Conservation (phyloP, 2,888 invertebrate genomes). For the Tetramorium bicarinatum region DNA sequence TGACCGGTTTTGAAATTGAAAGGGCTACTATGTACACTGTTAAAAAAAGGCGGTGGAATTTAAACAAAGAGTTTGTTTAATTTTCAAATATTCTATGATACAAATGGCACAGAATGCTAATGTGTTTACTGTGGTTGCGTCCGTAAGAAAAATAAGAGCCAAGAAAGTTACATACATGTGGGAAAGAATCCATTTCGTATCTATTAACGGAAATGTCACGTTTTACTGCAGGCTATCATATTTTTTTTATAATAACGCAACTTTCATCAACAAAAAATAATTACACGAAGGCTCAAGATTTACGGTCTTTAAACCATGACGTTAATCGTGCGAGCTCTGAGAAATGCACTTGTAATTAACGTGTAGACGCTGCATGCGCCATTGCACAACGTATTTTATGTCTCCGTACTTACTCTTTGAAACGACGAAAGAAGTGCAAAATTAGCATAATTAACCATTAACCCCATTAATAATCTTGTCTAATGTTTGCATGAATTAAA, state of each 20-base stretch:
- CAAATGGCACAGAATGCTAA: not conserved
- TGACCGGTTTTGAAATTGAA: constrained; percentile 24
- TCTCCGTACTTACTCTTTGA: not conserved
- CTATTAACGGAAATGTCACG: constrained; percentile 24
- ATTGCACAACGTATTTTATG: constrained; percentile 25
- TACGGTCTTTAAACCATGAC: constrained; percentile 68
- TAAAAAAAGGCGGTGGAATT: not conserved
- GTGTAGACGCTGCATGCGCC: constrained; percentile 61
- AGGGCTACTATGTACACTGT: not conserved
- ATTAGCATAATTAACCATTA: constrained; percentile 10
- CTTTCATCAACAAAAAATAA: constrained; percentile 51
- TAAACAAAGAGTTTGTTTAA: not conserved
- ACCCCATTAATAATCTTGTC: not conserved
- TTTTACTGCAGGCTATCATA: not conserved
- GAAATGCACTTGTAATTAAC: constrained; percentile 73
- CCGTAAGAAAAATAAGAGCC: not conserved
- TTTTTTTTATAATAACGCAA: constrained; percentile 39
- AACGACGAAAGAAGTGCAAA: constrained; percentile 21
- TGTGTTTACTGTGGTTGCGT: not conserved
- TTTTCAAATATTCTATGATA: not conserved
- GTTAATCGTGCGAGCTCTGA: constrained; percentile 71
- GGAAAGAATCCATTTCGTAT: not conserved
- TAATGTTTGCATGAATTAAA: not conserved
- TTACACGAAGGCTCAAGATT: constrained; percentile 60
- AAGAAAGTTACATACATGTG: not conserved